Conservation (phyloP, 2,113 vertebrate species). For the Eubucco bourcierii region DNA sequence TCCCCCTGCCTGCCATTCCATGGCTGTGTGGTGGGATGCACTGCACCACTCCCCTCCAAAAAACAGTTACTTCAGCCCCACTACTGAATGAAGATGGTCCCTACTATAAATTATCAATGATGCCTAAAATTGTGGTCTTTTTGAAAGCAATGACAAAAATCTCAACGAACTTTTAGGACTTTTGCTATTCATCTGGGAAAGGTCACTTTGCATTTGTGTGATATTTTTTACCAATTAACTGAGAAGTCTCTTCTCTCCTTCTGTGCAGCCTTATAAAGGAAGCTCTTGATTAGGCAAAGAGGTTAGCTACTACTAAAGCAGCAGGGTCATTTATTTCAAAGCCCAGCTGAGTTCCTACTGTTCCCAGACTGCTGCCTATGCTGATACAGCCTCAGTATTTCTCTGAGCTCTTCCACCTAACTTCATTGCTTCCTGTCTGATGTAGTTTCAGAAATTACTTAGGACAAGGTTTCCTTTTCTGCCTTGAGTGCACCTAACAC, state of each 20-base stretch:
- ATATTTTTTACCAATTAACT: background rate
- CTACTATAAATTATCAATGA: accelerated
- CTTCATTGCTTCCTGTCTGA: background rate
- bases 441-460: background rate
- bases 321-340: background rate
- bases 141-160: background rate
- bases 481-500: accelerated
- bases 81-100: background rate
- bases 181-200: background rate
- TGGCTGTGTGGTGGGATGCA: accelerated
- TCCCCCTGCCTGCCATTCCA: too few relatives aligned
- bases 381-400: background rate
- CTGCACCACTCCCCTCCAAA: background rate
- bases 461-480: background rate
- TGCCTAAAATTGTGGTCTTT: background rate
- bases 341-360: background rate
- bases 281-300: background rate
- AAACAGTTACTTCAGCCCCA: background rate
- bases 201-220: background rate
- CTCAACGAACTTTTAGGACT: background rate
- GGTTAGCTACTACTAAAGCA: background rate
- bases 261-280: background rate
- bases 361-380: background rate
- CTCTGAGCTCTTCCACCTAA: background rate
- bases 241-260: background rate